These are phyloP conservation scores for Rana temporaria DNA, from an alignment of 2,113 vertebrate genomes.

Conservation along the genomic window DNA sequence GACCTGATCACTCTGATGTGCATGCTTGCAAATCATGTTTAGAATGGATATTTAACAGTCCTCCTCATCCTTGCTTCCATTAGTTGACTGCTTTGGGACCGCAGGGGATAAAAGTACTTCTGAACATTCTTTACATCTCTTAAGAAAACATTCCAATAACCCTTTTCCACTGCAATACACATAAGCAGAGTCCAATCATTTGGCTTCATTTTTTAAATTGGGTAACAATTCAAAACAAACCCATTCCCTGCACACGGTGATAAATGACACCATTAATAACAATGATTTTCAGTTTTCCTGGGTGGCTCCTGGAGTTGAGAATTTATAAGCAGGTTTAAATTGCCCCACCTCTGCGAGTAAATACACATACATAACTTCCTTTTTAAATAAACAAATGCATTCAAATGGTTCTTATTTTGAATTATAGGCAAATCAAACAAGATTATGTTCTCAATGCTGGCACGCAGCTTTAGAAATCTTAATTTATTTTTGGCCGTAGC, in stretches of 20 bases:
- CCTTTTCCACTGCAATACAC: not conserved
- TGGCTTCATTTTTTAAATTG: conserved; percentile 12
- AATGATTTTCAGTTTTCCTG: conserved; percentile 37
- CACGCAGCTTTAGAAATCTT: conserved; percentile 53
- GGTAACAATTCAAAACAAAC: conserved; percentile 38
- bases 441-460: conserved; percentile 56
- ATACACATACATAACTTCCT: conserved; percentile 47
- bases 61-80: too few species aligned
- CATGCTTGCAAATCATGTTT: too few species aligned
- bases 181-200: not conserved
- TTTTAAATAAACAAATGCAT: conserved; percentile 56
- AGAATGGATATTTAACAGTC: too few species aligned
- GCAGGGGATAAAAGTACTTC: not conserved
- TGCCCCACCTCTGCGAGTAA: conserved; percentile 38
- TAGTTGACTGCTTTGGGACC: not conserved
- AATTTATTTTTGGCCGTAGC: conserved; percentile 61
- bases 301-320: conserved; percentile 35
- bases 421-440: conserved; percentile 51
- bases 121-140: not conserved
- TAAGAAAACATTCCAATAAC: not conserved
- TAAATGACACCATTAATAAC: conserved; percentile 54
- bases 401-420: conserved; percentile 48
- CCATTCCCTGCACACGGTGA: conserved; percentile 22
- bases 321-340: conserved; percentile 53
- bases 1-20: too few species aligned